Conservation (phyloP, 2,888 invertebrate species). For the Epinotia bilunana region DNA sequence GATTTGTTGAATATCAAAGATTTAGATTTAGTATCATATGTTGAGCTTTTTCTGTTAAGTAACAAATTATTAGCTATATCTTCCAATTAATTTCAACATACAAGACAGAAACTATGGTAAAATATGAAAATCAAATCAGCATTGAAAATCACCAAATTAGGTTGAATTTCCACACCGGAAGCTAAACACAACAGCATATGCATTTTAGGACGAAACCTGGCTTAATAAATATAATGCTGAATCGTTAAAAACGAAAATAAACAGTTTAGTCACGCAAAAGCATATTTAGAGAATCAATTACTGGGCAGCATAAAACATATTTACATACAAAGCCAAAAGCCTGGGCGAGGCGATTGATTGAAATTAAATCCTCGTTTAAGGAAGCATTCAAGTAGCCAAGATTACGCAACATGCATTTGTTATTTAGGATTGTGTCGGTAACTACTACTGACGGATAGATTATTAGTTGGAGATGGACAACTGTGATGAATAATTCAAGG, state of each 20-base stretch:
- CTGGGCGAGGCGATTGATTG: conserved; percentile 36
- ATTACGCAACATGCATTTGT: not conserved
- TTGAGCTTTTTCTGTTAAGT: not conserved
- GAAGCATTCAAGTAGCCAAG: conserved; percentile 2
- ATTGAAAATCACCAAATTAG: conserved; percentile 25
- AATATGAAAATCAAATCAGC: not conserved
- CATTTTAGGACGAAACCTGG: conserved; percentile 42
- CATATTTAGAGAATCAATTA: conserved; percentile 71
- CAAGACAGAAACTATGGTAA: not conserved
- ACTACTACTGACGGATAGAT: not conserved
- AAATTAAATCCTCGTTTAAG: conserved; percentile 42
- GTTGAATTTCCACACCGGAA: conserved; percentile 32
- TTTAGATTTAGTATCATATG: not conserved
- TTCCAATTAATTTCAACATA: not conserved
- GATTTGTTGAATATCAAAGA: not conserved
- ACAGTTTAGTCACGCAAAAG: conserved; percentile 64
- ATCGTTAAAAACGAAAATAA: conserved; percentile 54
- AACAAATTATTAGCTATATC: not conserved
- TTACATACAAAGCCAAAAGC: conserved; percentile 41
- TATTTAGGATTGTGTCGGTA: conserved; percentile 2
- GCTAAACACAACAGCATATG: conserved; percentile 36
- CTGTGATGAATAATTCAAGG: conserved; percentile 1
- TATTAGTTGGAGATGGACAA: conserved; percentile 3
- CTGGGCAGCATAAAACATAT: conserved; percentile 46
- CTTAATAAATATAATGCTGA: conserved; percentile 47